Conservation (phyloP, 2,797 vertebrate species). For the Masticophis lateralis region DNA sequence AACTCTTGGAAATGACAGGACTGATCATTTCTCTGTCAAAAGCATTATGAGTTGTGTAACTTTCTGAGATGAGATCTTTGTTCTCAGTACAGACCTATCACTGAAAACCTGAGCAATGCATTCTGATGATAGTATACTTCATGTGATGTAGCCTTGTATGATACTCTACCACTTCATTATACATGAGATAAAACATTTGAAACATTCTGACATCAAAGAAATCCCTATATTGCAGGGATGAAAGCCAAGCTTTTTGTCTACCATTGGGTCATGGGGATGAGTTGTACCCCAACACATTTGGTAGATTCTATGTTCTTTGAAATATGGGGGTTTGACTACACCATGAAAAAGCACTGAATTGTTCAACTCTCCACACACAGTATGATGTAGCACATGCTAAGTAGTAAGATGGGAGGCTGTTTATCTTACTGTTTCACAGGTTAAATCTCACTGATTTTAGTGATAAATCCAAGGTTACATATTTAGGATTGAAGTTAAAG, state of each 20-base stretch:
- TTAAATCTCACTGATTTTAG: not conserved
- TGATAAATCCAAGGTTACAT: not conserved
- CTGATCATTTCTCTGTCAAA: not conserved
- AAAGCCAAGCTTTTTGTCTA: not conserved
- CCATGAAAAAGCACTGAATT: not conserved
- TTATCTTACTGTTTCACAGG: not conserved
- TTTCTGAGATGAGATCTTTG: not conserved
- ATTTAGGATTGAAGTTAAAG: slow-evolving; percentile 40
- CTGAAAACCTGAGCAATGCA: not conserved
- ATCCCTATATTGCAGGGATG: not conserved
- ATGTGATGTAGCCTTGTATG: not conserved
- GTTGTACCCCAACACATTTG: not conserved
- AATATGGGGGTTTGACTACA: not conserved
- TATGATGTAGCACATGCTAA: not conserved
- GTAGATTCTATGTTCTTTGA: not conserved
- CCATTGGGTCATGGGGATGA: not conserved
- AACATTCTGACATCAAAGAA: not conserved
- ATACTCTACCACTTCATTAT: not conserved
- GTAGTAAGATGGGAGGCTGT: not conserved
- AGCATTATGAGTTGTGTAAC: not conserved
- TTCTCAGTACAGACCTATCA: not conserved
- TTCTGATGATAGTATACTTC: not conserved
- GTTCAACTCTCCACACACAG: not conserved
- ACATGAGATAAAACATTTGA: not conserved
- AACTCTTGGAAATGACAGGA: not conserved